Conservation (phyloP, 1,140 invertebrate species). For the Thaumetopoea pityocampa region DNA sequence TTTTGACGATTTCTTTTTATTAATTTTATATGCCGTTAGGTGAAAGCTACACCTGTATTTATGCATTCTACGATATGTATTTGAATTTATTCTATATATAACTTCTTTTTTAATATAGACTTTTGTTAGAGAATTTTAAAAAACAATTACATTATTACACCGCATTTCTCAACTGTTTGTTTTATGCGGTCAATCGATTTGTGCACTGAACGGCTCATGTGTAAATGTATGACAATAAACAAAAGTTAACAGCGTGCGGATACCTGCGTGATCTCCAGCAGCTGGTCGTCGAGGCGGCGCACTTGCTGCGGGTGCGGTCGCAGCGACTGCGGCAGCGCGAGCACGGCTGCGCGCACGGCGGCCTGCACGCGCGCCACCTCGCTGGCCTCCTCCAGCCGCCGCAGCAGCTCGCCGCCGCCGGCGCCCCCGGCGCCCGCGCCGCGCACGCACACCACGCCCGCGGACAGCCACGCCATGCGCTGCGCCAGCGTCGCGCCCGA, state of each 20-base stretch:
- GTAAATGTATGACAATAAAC: too few species aligned
- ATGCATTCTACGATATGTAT: too few species aligned
- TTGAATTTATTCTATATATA: too few species aligned
- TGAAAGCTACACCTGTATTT: too few species aligned
- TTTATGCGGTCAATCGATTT: too few species aligned
- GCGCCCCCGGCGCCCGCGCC: slow-evolving; percentile 88
- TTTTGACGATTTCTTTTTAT: too few species aligned
- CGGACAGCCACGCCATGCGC: slow-evolving; percentile 92
- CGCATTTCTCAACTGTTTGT: too few species aligned
- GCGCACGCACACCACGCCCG: slow-evolving; percentile 96
- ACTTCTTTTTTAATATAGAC: too few species aligned
- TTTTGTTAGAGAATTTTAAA: too few species aligned
- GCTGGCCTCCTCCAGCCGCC: slow-evolving; percentile 95
- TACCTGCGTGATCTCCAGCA: slow-evolving; percentile 82
- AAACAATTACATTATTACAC: too few species aligned
- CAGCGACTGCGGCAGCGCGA: slow-evolving; percentile 67
- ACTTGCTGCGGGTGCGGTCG: slow-evolving; percentile 65
- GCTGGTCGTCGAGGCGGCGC: slow-evolving; percentile 77
- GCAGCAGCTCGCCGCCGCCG: slow-evolving; percentile 89
- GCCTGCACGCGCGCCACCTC: slow-evolving; percentile 91
- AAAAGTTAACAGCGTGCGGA: not conserved
- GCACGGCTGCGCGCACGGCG: slow-evolving; percentile 81
- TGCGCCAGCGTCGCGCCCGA: slow-evolving; percentile 80
- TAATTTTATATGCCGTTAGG: too few species aligned
- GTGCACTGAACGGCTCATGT: not conserved